phyloP scores from a whole-genome alignment of 1,140 invertebrate species.

The Drosophila melanogaster region Release_6_plus_ISO1_MT NT_037436.4:19219501-19220000 shows the following conservation, averaged over 20 bases:
- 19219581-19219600: conserved; percentile 82
- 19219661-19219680: conserved; percentile 16
- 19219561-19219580: conserved; percentile 82
- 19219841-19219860: conserved; percentile 29
- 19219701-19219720: conserved; percentile 72
- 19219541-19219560: conserved; percentile 50
- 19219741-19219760: conserved; percentile 81
- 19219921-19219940: too few species aligned
- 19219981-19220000: too few species aligned
- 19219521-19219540: conserved; percentile 1
- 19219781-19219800: conserved; percentile 76
- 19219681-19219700: conserved; percentile 31
- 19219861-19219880: conserved; percentile 22
- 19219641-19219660: conserved; percentile 37
- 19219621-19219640: conserved; percentile 78
- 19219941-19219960: too few species aligned
- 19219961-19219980: too few species aligned
- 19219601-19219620: conserved; percentile 83
- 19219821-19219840: conserved; percentile 64
- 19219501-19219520: conserved; percentile 19
- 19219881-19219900: neutral
- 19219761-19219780: conserved; percentile 75
- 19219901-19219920: conserved; percentile 1
- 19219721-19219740: conserved; percentile 70
- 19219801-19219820: conserved; percentile 72